These are phyloP conservation scores for Andrena bucephala DNA, from an alignment of 2,888 invertebrate species.

Conservation along the genomic window DNA sequence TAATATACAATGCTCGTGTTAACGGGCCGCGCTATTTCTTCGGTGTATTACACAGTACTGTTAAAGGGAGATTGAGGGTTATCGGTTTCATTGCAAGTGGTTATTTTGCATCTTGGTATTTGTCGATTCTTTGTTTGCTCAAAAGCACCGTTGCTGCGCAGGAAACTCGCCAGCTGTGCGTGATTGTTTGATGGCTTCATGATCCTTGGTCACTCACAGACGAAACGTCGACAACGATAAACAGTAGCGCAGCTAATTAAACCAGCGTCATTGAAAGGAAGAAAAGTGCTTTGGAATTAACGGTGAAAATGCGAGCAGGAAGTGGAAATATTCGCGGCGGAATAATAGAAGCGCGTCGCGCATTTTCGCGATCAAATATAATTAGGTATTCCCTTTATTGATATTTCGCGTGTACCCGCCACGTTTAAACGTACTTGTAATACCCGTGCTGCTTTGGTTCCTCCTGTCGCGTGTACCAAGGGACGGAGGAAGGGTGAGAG, in stretches of 20 bases:
- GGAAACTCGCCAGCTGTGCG: neutral
- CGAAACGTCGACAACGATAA: no score
- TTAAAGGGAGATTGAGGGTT: slow-evolving; percentile 39
- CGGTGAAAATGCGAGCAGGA: neutral
- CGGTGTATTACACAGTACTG: slow-evolving; percentile 22
- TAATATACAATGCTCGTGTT: slow-evolving; percentile 13
- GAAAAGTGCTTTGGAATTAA: neutral
- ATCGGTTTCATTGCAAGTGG: slow-evolving; percentile 15
- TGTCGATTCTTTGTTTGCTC: slow-evolving; percentile 30
- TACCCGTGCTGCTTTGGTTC: slow-evolving; percentile 46
- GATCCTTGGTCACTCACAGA: neutral
- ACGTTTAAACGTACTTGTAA: slow-evolving; percentile 43
- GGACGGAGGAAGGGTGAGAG: neutral
- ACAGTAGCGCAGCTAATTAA: no score
- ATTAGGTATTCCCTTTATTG: slow-evolving; percentile 52
- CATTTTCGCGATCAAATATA: slow-evolving; percentile 37
- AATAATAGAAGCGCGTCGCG: slow-evolving; percentile 8
- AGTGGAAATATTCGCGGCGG: slow-evolving; percentile 13
- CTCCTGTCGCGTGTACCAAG: slow-evolving; percentile 12
- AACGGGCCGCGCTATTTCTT: slow-evolving; percentile 25
- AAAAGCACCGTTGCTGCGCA: neutral
- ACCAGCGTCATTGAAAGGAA: neutral
- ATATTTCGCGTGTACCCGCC: slow-evolving; percentile 48
- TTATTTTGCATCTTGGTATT: slow-evolving; percentile 10
- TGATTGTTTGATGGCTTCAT: neutral